Evolutionary conservation across 35 echinoderm and acorn worm genomes (phyloP), one percentile per base, ranked within the genome.

Genomic region (Lytechinus variegatus): DNA sequence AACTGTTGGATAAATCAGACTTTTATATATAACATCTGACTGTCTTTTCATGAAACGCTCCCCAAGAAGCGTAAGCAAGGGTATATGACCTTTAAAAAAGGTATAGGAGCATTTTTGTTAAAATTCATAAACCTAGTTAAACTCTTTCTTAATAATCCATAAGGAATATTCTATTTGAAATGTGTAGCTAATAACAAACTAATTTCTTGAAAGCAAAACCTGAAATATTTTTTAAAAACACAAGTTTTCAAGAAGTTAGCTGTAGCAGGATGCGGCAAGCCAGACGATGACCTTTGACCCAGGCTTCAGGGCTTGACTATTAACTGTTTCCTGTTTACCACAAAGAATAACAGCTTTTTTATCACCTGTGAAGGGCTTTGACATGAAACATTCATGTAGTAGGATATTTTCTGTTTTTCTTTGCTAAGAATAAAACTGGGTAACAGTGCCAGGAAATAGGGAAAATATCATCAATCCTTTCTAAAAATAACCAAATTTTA

Each of bases 321-420:
- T 90, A 90, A 90, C 88, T 14, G 88, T 54, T 90, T 90, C 88
- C 88, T 90, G 88, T 90, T 90, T 90, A 54, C 88, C 52, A 44
- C 52, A 21, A 52, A 54, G 88, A 44, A 44, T 90, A 90, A 90
- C 52, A 54, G 52, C 28, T 54, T 54, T 52, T 54, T 90, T 90
- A 90, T 90, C 88, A 90, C 88, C 88, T 90, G 88, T 52, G 88
- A 52, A 19, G 52, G 24, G 52, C 33, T 90, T 90, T 90, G 88
- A 90, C 88, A 90, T 90, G 88, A 90, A 90, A 90, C 88, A 90
- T 90, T 90, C 88, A 90, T 90, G 88, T 9, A 79, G 19, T 79
- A 16, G 66, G 66, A 79, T 79, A 24, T 79, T 79, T 79, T 79
- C 66, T 79, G 66, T 79, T 79, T 79, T n/a, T 79, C 66, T 79